Base-by-base conservation (phyloP, 2,797 vertebrate species). In the Rhinogobio ventralis region DNA sequence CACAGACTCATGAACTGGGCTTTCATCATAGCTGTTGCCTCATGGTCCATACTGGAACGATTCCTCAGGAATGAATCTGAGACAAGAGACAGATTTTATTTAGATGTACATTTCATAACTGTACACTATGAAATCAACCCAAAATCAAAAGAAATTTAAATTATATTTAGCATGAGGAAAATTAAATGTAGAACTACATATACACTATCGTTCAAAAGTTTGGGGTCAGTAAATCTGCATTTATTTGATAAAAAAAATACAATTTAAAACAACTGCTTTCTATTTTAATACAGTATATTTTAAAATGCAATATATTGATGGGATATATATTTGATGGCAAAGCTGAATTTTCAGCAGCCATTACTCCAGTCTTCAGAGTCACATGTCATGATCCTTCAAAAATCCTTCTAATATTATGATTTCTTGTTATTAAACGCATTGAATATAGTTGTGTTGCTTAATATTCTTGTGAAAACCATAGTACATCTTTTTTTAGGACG, bases 1-100 rank as follows among this genome's bases (percentile, higher is more conserved):
- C 96, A 96, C 78, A 96, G 93, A 86, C 95, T 96, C 96, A 96
- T 96, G 89, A 96, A 96, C 91, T 96, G 95, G 42, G 96, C 95
- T 86, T 96, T 96, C 95, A 96, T 96, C 95, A 96, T 96, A 66
- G 96, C 95, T 0, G 96, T 96, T 85, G 95, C 95, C 89, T 96
- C 96, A 0, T 96, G 96, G 87, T 96, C 95, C 84, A 93, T 64
- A 85, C 93, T 93, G 72, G 95, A 96, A 68, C 95, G 95, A 76
- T 94, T 96, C 86, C 95, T 94, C 68, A 96, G 88, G 88, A 96
- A 96, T 0, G 96, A 95, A 60, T 96, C 95, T 96, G 62, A 86
- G 4, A 79, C 25, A 90, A 46, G 57, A 80, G 8, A 66, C 3
- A 30, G 62, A 73, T 64, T 23, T 49, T 23, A 79, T 49, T 62